Evolutionary conservation across 1,140 invertebrate species (phyloP).

Genomic region (Sarcophaga bullata): DNA sequence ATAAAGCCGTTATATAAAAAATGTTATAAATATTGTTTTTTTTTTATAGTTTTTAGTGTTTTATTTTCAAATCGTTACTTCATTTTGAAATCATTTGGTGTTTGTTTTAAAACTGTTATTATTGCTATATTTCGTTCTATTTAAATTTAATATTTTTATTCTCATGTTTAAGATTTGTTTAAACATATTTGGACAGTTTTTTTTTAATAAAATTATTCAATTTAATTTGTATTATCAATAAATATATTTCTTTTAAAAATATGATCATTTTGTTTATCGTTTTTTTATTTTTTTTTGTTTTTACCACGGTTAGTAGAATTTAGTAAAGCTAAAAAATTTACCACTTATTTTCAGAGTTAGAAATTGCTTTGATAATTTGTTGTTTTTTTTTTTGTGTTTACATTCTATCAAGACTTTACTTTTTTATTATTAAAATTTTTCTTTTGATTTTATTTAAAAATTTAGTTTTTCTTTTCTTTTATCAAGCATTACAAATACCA

Average conservation of each 20-base stretch:
- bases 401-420: neutral
- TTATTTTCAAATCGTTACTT: conserved; percentile 12
- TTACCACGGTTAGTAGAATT: neutral
- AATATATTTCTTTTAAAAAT: neutral
- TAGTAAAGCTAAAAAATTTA: conserved; percentile 18
- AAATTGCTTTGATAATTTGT: neutral
- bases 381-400: neutral
- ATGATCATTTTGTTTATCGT: neutral
- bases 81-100: conserved; percentile 26
- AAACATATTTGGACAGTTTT: neutral
- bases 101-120: conserved; percentile 27
- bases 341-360: conserved; percentile 2
- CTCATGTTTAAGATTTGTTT: neutral
- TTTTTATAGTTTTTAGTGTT: conserved; percentile 10
- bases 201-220: neutral
- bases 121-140: neutral
- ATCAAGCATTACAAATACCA: neutral
- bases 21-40: too few relatives aligned
- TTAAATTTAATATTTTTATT: neutral
- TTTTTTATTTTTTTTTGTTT: neutral
- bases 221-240: neutral
- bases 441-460: neutral
- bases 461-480: neutral
- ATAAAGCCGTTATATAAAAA: too few relatives aligned
- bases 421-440: neutral